These are phyloP conservation scores for Torymus tubicola DNA, from an alignment of 2,888 invertebrate genomes.

Conservation along the genomic window DNA sequence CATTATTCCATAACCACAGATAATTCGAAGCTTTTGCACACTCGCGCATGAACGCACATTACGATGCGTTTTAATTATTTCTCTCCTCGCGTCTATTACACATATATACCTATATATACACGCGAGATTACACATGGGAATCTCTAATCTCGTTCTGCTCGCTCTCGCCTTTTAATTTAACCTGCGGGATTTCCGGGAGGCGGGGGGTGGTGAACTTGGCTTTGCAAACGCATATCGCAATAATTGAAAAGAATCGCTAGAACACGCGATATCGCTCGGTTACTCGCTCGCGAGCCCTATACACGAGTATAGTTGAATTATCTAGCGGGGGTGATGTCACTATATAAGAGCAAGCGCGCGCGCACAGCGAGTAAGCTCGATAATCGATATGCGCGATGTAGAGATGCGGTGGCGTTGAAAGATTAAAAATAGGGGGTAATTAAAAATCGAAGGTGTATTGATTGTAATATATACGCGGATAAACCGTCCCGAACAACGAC, in stretches of 20 bases:
- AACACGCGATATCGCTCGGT: not conserved
- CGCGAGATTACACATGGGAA: not conserved
- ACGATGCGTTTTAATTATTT: constrained; percentile 34
- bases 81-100: not conserved
- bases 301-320: constrained; percentile 31
- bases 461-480: too few species aligned
- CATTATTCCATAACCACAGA: too few species aligned
- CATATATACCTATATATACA: not conserved
- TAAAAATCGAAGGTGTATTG: too few species aligned
- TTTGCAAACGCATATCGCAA: constrained; percentile 8
- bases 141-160: constrained; percentile 23
- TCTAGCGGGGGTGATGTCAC: constrained; percentile 12
- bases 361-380: constrained; percentile 1
- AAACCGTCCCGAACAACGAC: too few species aligned
- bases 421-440: too few species aligned
- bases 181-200: not conserved
- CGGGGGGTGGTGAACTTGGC: too few species aligned
- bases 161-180: not conserved
- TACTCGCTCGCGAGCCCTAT: not conserved
- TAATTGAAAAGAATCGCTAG: constrained; percentile 43
- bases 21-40: not conserved
- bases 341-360: not conserved
- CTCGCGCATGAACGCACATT: not conserved
- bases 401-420: too few species aligned
- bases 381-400: constrained; percentile 32